Conservation (phyloP, 2,888 invertebrate species). For the Glyphotaelius pellucidus region DNA sequence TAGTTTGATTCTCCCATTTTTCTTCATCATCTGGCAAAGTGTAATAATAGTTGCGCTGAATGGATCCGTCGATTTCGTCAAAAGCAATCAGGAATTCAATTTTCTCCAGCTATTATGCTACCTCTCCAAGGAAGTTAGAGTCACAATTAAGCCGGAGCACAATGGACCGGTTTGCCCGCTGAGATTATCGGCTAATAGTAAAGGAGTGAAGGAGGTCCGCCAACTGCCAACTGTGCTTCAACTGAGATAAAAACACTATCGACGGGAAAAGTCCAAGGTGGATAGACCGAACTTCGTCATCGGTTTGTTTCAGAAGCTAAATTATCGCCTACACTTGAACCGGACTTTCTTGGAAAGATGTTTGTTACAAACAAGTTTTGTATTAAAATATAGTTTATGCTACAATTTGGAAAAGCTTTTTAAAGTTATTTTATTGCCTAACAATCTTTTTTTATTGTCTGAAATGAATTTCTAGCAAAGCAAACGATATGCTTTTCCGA, state of each 20-base stretch:
- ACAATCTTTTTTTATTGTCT: neutral
- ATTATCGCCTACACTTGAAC: neutral
- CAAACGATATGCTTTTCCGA: too few relatives aligned
- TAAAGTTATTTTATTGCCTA: too few relatives aligned
- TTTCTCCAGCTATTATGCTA: constrained; percentile 60
- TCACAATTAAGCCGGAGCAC: constrained; percentile 62
- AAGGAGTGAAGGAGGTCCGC: constrained; percentile 27
- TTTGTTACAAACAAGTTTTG: neutral
- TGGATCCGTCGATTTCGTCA: constrained; percentile 55
- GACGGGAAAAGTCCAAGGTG: constrained; percentile 23
- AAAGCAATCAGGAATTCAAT: constrained; percentile 66
- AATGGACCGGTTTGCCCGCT: constrained; percentile 61
- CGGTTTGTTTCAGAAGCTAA: constrained; percentile 3
- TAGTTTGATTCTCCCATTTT: constrained; percentile 46
- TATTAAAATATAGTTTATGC: neutral
- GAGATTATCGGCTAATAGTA: constrained; percentile 58
- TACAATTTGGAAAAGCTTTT: too few relatives aligned
- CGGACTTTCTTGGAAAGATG: neutral
- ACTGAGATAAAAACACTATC: constrained; percentile 58
- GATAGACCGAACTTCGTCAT: neutral
- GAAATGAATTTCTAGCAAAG: too few relatives aligned
- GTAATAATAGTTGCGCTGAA: constrained; percentile 53
- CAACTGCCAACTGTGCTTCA: constrained; percentile 47
- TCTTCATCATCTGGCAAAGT: constrained; percentile 47
- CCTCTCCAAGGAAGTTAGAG: constrained; percentile 46